Evolutionary conservation across 2,113 vertebrate species (phyloP).

Genomic region (Heterochromis multidens): DNA sequence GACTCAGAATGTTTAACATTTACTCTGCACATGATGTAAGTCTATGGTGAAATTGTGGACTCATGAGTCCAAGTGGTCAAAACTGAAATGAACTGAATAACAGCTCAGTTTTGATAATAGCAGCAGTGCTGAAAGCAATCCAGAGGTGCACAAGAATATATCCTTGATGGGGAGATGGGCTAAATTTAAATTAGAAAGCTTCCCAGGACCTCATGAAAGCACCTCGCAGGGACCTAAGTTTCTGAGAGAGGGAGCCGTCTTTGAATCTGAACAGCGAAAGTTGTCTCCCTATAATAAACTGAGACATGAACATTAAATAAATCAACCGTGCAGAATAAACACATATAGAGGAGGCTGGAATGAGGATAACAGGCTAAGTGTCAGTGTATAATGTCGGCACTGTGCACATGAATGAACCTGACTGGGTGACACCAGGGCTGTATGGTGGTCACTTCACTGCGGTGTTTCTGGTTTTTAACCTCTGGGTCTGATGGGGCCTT

Average conservation of each 20-base stretch:
- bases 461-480: no score
- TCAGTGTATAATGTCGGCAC: not conserved
- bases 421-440: no score
- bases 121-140: no score
- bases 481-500: no score
- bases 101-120: no score
- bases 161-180: no score
- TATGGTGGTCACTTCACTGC: not conserved
- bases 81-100: no score
- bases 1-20: no score
- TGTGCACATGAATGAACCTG: not conserved
- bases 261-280: accelerated
- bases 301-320: not conserved
- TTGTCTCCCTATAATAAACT: not conserved
- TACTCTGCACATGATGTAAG: no score
- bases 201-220: not conserved
- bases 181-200: no score
- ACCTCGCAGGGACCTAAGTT: not conserved
- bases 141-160: no score
- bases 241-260: not conserved
- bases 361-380: not conserved
- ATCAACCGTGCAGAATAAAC: not conserved
- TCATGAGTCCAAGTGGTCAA: not conserved
- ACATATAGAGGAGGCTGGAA: not conserved
- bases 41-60: not conserved